Evolutionary conservation across 1,140 invertebrate genomes (phyloP).

Genomic region (Lerema accius): DNA sequence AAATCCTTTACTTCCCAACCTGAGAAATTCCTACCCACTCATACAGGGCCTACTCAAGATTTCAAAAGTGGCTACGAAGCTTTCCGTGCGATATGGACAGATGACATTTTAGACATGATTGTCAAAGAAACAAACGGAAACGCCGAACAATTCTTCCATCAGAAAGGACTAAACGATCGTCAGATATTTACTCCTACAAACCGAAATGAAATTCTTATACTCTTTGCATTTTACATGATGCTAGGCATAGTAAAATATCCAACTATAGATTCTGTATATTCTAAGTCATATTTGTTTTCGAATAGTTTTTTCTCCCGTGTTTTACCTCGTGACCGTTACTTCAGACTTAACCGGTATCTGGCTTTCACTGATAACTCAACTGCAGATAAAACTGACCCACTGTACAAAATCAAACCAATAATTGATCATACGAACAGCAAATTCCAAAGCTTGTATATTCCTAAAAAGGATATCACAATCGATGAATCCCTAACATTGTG

Average conservation of each 20-base stretch:
- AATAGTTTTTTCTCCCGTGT: constrained; percentile 29
- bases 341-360: constrained; percentile 17
- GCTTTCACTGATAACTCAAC: constrained; percentile 8
- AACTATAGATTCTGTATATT: constrained; percentile 33
- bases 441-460: constrained; percentile 35
- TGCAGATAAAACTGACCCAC: constrained; percentile 11
- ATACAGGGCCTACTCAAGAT: constrained; percentile 10
- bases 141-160: constrained; percentile 6
- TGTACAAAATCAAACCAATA: constrained; percentile 31
- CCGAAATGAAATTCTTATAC: constrained; percentile 31
- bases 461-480: constrained; percentile 36
- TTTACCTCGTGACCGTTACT: constrained; percentile 19
- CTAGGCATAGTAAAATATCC: constrained; percentile 36
- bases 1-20: not conserved
- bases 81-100: constrained; percentile 32
- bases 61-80: constrained; percentile 18
- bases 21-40: not conserved
- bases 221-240: constrained; percentile 39
- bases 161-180: constrained; percentile 4
- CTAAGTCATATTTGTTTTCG: constrained; percentile 22
- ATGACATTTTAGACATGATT: constrained; percentile 14
- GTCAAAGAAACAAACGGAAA: constrained; percentile 18
- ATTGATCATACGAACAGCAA: constrained; percentile 35
- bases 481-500: constrained; percentile 37
- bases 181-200: constrained; percentile 19